Base-by-base conservation (phyloP, 2,888 invertebrate species). In the Cephus runcator region DNA sequence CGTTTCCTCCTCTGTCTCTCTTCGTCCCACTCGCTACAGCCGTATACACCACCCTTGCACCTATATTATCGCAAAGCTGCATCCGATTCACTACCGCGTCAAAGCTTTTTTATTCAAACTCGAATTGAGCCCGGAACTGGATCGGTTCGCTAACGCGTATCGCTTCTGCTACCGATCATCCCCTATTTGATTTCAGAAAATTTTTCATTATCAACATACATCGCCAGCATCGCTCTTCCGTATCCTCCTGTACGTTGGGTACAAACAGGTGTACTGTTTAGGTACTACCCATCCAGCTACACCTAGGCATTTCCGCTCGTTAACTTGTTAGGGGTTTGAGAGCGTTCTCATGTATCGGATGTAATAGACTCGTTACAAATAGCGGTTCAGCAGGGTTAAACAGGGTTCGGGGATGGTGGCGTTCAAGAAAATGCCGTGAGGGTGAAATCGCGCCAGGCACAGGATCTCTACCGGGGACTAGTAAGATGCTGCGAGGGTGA, bases 331-430 rank as follows among this genome's bases (percentile, higher is more conserved):
- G n/a, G 56, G 33, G 56, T 76, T 40, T 76, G 31, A 68, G 40
- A 68, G 76, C 76, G 76, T 36, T 75, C 78, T 82, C 80, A 78
- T 79, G 81, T 76, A 82, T 83, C 79, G 79, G 79, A 82, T 82
- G 84, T 85, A 86, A 86, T 86, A 83, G 86, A 84, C 83, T 85
- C 85, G 87, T 84, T 85, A 85, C 83, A 85, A 85, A 86, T 87
- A 85, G 85, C 83, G 85, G 82, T 78, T 78, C 78, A 73, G 73
- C 40, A 68, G 78, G 78, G 78, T 78, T 78, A 78, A 78, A 73
- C 78, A 76, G 35, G 40, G 40, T 40, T 40, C 34, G 78, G 75
- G 75, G 31, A 71, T 71, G 33, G 4, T 9, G 33, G 31, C 12
- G 71, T 34, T 56, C 23, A 56, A 15, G 56, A 9, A 30, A 71